Evolutionary conservation across 2,113 vertebrate species (phyloP), one percentile per base, ranked within the genome.

Genomic region (Cottus gobio): DNA sequence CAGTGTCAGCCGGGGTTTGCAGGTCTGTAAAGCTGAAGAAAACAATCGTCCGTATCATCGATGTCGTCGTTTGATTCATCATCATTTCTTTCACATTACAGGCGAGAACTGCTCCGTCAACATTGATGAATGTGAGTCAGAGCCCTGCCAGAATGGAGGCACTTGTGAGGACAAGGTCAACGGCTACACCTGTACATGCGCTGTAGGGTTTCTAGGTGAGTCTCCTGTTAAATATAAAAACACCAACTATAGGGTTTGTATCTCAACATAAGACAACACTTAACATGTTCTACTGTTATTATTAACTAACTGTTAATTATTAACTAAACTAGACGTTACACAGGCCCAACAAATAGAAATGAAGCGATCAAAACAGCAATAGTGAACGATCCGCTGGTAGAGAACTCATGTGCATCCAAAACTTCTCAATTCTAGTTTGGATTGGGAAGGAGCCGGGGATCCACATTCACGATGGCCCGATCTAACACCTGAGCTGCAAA

Each of bases 71-170:
- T 15, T 24, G n/a, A 56, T 26, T 56, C n/a, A 8, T 54, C n/a
- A 5, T 56, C 1, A 44, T 67, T 28, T 74, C 0, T 64, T 78
- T 83, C 1, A 12, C 5, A 9, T 69, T 62, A 34, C 90, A 99
- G 98, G 98, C 52, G 95, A 96, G 10, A 96, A 95, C 90, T 99
- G 98, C 79, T 91, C 93, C 0, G 80, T 94, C 28, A 90, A 99
- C 82, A 93, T 96, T 0, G 79, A 99, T 0, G 98, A 99, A 84
- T 99, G 98, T 0, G 91, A 91, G 44, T 97, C 97, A 0, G 85
- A 80, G 66, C 97, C 97, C 0, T 99, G 98, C 73, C 93, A 95
- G 79, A 95, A 96, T 0, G 94, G 93, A 58, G 97, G 95, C 15
- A 72, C 66, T 66, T 99, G 98, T 76, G 56, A 92, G 81, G 97